Evolutionary conservation across 1,140 invertebrate genomes (phyloP), one percentile per base, ranked within the genome.

Genomic region (Tribolium castaneum): DNA sequence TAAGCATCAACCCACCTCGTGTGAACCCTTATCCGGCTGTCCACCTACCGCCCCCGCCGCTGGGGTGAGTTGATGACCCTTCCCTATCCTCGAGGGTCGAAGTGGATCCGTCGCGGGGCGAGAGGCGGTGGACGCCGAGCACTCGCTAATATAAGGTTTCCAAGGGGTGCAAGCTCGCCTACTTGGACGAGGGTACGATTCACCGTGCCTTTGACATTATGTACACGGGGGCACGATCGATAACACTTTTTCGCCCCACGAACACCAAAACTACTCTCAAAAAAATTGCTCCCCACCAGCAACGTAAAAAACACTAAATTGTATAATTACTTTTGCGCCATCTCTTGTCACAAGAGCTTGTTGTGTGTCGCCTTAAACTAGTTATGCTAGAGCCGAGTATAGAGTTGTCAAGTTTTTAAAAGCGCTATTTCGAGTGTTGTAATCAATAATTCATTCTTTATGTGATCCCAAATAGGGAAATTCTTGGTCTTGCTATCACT

Each of bases 141-240:
- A 80, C 81, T 82, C 76, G 79, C 78, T 82, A 83, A 83, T 83
- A 83, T 83, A 83, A 82, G 81, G 82, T 83, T 83, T 83, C 82
- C 78, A 80, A 78, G 80, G 80, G 81, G 80, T 76, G 71, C 54
- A 78, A 59, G 52, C 77, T 78, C 54, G 72, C 71, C 71, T 56
- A 59, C 77, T 59, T 78, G 49, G 76, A 78, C 52, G 77, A 78
- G 77, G 77, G 77, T 78, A 72, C 70, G 45, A 72, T 78, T 56
- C 52, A 71, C 70, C 19, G 19, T 73, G 70, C 70, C 77, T 78
- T 74, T 78, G 77, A 78, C 71, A 73, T 75, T 75, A 75, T 34
- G 54, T 75, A 75, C 72, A 75, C 51, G 51, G 3, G 25, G 59
- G 39, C 16, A 16, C 70, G 71, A 78, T 78, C 77, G 54, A 78